Percentiles rank a stretch among this genome's conserved stretches.
Evolutionary conservation across 1,140 invertebrate species (phyloP).

Genomic region (Stenopsyche tienmushanensis): DNA sequence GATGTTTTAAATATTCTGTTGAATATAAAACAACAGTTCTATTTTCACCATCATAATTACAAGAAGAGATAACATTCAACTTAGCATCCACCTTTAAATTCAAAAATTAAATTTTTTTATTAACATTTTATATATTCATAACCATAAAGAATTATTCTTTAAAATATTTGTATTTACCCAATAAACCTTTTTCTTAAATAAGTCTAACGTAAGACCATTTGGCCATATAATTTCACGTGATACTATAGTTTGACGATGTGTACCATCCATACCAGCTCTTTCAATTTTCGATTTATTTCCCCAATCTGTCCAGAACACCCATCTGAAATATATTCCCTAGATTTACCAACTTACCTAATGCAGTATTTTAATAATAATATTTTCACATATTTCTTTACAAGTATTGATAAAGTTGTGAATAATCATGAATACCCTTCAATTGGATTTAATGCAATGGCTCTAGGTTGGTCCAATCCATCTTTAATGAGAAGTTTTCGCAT

Average conservation of each 20-base stretch:
- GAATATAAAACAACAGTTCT: slow-evolving; percentile 76
- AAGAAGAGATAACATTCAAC: slow-evolving; percentile 80
- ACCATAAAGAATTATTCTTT: neutral
- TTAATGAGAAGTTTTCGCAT: slow-evolving; percentile 85
- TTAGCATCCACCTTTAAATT: slow-evolving; percentile 80
- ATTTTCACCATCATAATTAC: slow-evolving; percentile 81
- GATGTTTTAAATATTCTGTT: slow-evolving; percentile 75
- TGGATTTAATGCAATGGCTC: slow-evolving; percentile 94
- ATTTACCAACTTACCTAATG: neutral
- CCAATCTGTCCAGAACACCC: slow-evolving; percentile 98
- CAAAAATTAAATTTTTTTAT: neutral
- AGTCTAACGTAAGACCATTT: slow-evolving; percentile 90
- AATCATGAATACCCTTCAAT: slow-evolving; percentile 79
- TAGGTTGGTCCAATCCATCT: slow-evolving; percentile 85
- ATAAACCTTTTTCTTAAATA: slow-evolving; percentile 81
- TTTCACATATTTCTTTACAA: slow-evolving; percentile 15
- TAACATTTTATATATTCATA: neutral
- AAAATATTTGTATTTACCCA: slow-evolving; percentile 63
- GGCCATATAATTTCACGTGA: slow-evolving; percentile 92
- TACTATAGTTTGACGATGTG: slow-evolving; percentile 82
- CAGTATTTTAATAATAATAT: slow-evolving; percentile 25
- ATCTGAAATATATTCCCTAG: slow-evolving; percentile 52
- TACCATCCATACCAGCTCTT: slow-evolving; percentile 92
- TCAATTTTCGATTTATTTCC: slow-evolving; percentile 90
- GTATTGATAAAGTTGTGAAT: neutral